Conservation (phyloP, 1,140 invertebrate species). For the Hyles vespertilio region DNA sequence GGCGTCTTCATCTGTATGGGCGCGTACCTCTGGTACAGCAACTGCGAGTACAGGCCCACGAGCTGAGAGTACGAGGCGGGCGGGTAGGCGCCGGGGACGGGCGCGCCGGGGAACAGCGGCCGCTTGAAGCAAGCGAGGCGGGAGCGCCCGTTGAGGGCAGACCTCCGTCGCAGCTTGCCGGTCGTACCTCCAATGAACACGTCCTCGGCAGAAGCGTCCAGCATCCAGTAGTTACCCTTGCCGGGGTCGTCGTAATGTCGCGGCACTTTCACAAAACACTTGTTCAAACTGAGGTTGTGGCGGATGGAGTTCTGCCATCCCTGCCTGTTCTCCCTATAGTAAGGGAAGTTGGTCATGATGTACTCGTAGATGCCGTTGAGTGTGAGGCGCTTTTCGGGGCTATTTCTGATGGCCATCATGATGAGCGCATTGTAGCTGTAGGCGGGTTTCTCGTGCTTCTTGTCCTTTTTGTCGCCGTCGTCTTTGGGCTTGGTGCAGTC, state of each 20-base stretch:
- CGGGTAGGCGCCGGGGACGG: constrained; percentile 71
- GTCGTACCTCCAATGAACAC: constrained; percentile 98
- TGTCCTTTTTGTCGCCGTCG: constrained; percentile 73
- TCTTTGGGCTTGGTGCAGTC: constrained; percentile 78
- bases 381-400: constrained; percentile 95
- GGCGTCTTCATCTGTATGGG: constrained; percentile 61
- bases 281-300: constrained; percentile 98
- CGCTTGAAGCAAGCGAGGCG: constrained; percentile 92
- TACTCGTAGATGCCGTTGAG: constrained; percentile 99
- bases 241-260: constrained; percentile 96
- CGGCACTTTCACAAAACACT: constrained; percentile 99
- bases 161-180: constrained; percentile 93
- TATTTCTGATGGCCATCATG: constrained; percentile 99
- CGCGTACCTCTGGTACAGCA: constrained; percentile 73
- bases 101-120: constrained; percentile 73
- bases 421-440: constrained; percentile 99
- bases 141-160: constrained; percentile 89
- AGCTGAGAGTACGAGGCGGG: constrained; percentile 64
- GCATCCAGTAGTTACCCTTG: constrained; percentile 98
- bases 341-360: constrained; percentile 99
- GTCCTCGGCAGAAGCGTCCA: constrained; percentile 95
- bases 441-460: constrained; percentile 92
- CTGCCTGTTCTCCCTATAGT: constrained; percentile 98
- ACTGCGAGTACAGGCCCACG: constrained; percentile 64
- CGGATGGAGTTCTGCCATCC: constrained; percentile 99